Evolutionary conservation across 2,888 invertebrate genomes (phyloP).

Genomic region (Cryptocephalus primarius): DNA sequence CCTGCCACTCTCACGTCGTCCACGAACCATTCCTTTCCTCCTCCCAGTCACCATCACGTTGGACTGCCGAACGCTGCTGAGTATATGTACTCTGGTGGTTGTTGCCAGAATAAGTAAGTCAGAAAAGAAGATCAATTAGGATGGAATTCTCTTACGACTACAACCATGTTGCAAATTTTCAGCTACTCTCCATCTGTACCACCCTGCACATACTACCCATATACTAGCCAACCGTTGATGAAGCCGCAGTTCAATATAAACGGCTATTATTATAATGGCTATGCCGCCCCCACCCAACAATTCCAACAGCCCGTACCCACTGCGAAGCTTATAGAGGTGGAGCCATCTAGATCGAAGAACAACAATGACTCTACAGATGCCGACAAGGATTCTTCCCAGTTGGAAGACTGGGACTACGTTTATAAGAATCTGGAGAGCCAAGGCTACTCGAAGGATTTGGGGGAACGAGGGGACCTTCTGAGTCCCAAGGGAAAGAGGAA

Average conservation of each 20-base stretch:
- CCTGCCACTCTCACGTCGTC: conserved; percentile 17
- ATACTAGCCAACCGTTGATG: conserved; percentile 12
- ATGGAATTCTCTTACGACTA: too few relatives aligned
- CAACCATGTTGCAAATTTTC: background rate
- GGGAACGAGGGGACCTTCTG: conserved; percentile 53
- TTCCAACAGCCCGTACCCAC: conserved; percentile 44
- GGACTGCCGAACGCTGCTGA: conserved; percentile 12
- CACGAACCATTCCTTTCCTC: conserved; percentile 25
- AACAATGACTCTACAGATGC: conserved; percentile 7
- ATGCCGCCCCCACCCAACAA: conserved; percentile 49
- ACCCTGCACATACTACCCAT: conserved; percentile 15
- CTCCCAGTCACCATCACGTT: conserved; percentile 12
- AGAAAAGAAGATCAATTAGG: too few relatives aligned
- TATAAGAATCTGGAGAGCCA: conserved; percentile 65
- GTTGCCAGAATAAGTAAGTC: conserved; percentile 10
- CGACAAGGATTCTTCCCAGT: conserved; percentile 23
- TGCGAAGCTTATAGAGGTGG: conserved; percentile 56
- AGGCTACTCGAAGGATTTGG: conserved; percentile 55
- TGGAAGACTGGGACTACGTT: conserved; percentile 72
- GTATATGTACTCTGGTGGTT: conserved; percentile 20
- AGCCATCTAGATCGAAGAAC: conserved; percentile 27
- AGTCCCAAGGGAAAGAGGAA: conserved; percentile 41
- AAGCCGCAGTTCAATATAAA: conserved; percentile 19
- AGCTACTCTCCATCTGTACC: conserved; percentile 15
- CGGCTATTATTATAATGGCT: conserved; percentile 19